A percentile compares a stretch with the other conserved stretches of the same genome.
Evolutionary conservation across 1,140 invertebrate genomes (phyloP).

Genomic region (Eumeta japonica): DNA sequence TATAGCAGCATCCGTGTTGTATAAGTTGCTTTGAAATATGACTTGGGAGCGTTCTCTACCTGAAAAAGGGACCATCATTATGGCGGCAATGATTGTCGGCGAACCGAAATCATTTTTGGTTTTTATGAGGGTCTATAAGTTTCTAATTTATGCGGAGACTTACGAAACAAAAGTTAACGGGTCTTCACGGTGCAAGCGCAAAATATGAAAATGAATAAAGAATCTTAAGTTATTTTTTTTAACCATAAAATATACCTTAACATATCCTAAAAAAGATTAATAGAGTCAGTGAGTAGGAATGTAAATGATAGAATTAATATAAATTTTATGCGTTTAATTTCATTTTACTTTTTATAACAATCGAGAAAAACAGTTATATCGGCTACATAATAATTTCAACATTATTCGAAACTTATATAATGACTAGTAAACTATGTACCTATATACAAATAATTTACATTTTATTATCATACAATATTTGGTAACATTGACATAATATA

Average conservation of each 20-base stretch:
- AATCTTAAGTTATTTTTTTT: no score
- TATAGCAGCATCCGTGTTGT: slow-evolving; percentile 38
- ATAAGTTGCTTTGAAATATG: slow-evolving; percentile 48
- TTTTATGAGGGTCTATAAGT: slow-evolving; percentile 8
- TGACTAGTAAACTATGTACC: slow-evolving; percentile 52
- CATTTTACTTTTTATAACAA: no score
- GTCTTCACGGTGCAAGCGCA: no score
- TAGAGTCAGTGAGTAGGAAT: no score
- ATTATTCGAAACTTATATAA: slow-evolving; percentile 38
- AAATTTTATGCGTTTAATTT: no score
- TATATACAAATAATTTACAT: slow-evolving; percentile 31
- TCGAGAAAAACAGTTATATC: slow-evolving; percentile 15
- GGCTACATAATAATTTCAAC: slow-evolving; percentile 16
- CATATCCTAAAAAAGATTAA: no score
- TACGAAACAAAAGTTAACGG: slow-evolving; percentile 19
- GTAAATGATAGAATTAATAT: no score
- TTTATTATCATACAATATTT: slow-evolving; percentile 27
- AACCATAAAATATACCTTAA: no score
- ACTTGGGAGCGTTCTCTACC: slow-evolving; percentile 46
- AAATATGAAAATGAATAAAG: no score
- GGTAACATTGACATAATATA: slow-evolving; percentile 57
- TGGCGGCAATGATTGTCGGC: slow-evolving; percentile 44
- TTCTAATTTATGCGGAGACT: background rate
- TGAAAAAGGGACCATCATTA: slow-evolving; percentile 50
- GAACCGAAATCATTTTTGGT: slow-evolving; percentile 33